Conservation (phyloP, 2,113 vertebrate genomes). For the Craseonycteris thonglongyai region DNA sequence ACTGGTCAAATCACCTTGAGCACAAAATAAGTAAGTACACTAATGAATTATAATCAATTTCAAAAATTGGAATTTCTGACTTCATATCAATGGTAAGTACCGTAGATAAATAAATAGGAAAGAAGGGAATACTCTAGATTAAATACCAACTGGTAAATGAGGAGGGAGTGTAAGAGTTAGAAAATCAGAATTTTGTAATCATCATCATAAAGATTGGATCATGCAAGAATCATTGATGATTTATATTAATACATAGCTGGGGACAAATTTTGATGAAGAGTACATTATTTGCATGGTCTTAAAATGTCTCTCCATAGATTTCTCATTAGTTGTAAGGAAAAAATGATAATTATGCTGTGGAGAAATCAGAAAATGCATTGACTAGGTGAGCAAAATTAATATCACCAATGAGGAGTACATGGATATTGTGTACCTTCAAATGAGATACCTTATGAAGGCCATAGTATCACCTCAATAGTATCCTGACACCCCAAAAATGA, state of each 20-base stretch:
- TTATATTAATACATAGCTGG: not conserved
- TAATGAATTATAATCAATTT: not conserved
- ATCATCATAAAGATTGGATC: not conserved
- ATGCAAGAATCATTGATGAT: not conserved
- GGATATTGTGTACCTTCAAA: not conserved
- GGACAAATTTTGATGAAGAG: not conserved
- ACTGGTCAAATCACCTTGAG: not conserved
- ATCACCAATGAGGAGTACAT: not conserved
- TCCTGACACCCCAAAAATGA: not conserved
- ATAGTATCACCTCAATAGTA: not conserved
- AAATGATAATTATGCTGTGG: not conserved
- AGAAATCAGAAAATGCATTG: not conserved
- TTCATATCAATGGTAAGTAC: not conserved
- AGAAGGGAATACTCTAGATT: not conserved
- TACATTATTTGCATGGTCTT: not conserved
- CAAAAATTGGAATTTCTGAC: not conserved
- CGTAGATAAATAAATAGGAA: not conserved
- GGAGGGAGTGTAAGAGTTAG: not conserved
- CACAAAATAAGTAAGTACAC: not conserved
- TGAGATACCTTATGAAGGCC: not conserved
- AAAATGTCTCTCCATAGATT: not conserved
- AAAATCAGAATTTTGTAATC: not conserved
- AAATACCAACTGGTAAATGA: not conserved
- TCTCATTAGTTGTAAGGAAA: not conserved
- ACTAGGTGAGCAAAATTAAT: not conserved